phyloP scores from a whole-genome alignment of 2,113 vertebrate species.

The Oreochromis tanganicae region DNA sequence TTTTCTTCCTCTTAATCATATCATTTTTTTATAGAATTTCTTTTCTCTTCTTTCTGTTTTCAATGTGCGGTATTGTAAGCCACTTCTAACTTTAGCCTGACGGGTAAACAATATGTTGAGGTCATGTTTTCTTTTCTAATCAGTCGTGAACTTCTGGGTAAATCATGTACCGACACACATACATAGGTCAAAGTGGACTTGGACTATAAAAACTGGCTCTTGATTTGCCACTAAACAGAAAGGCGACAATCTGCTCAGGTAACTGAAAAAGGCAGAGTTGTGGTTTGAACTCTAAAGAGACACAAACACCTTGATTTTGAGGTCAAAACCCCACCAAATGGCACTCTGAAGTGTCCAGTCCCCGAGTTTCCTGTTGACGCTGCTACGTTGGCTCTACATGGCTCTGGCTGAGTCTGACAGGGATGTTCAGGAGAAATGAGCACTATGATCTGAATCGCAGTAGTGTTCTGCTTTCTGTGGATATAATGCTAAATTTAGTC shows the following conservation, averaged over 20 bases:
- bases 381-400: neutral
- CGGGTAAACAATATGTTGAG: neutral
- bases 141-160: neutral
- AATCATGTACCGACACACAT: neutral
- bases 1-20: neutral
- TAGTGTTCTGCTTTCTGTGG: neutral
- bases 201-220: neutral
- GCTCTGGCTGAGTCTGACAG: neutral
- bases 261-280: fast-evolving
- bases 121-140: neutral
- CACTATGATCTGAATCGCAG: neutral
- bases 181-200: neutral
- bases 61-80: fast-evolving
- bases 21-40: neutral
- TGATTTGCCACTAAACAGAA: neutral
- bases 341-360: neutral
- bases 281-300: neutral
- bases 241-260: neutral
- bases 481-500: neutral
- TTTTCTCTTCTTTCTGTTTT: neutral
- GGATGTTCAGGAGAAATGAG: neutral
- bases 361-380: neutral
- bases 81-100: neutral
- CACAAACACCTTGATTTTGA: fast-evolving
- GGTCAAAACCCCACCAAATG: neutral